Evolutionary conservation across 2,113 vertebrate species (phyloP).

Genomic region (Thalassarche chlororhynchos): DNA sequence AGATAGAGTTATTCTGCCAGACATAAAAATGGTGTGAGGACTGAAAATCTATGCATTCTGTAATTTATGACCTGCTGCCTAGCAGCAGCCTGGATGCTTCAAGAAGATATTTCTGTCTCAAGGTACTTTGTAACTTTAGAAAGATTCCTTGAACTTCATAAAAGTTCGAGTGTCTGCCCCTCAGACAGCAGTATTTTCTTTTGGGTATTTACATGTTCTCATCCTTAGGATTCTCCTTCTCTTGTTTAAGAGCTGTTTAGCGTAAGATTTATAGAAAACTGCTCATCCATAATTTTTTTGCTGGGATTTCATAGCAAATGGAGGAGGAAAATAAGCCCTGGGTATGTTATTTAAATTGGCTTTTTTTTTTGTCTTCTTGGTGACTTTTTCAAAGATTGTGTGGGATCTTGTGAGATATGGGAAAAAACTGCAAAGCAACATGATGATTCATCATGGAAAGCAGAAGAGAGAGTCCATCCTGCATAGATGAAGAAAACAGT

Average conservation of each 20-base stretch:
- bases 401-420: not conserved
- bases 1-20: slow-evolving; percentile 49
- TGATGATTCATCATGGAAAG: slow-evolving; percentile 51
- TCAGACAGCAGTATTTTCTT: not conserved
- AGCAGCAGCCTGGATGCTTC: slow-evolving; percentile 20
- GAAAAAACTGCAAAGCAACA: slow-evolving; percentile 10
- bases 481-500: not conserved
- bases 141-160: not conserved
- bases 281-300: not conserved
- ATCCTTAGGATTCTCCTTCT: not conserved
- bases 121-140: not conserved
- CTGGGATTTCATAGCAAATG: slow-evolving; percentile 21
- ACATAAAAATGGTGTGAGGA: slow-evolving; percentile 53
- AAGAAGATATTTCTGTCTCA: not conserved
- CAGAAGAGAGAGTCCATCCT: not conserved
- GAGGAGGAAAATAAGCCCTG: not conserved
- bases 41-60: slow-evolving; percentile 55
- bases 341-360: not conserved
- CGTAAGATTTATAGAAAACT: slow-evolving; percentile 20
- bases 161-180: not conserved
- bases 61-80: slow-evolving; percentile 46
- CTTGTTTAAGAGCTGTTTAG: slow-evolving; percentile 28
- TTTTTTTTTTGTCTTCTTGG: not conserved
- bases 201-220: not conserved
- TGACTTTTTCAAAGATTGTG: slow-evolving; percentile 25